Conservation (phyloP, 2,113 vertebrate genomes). For the Pantherophis guttatus region DNA sequence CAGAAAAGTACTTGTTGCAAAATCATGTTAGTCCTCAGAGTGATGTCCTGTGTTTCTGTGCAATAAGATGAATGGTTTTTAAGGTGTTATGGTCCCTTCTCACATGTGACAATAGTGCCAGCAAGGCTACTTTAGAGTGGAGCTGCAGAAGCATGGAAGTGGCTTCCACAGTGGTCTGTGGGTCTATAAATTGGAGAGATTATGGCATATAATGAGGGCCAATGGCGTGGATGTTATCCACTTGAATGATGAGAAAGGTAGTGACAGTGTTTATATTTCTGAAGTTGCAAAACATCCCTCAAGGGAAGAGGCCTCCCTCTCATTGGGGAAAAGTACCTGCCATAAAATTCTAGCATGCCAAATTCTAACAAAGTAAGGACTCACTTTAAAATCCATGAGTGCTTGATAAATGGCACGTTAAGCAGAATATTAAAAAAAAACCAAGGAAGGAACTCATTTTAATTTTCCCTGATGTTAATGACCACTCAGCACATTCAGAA, state of each 20-base stretch:
- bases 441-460: constrained; percentile 1
- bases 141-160: neutral
- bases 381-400: neutral
- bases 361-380: neutral
- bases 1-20: neutral
- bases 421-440: neutral
- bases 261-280: neutral
- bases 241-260: neutral
- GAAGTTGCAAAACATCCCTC: neutral
- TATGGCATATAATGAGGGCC: neutral
- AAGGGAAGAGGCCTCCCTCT: neutral
- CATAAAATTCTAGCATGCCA: neutral
- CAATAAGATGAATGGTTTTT: neutral
- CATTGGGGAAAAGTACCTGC: neutral
- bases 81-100: neutral
- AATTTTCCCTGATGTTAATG: constrained; percentile 10
- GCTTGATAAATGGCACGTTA: neutral
- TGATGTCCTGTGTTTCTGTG: neutral
- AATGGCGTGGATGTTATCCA: neutral
- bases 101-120: neutral
- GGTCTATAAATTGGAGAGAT: neutral
- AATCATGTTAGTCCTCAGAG: neutral
- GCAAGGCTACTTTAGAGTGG: neutral
- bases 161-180: neutral
- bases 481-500: constrained; percentile 38